These are phyloP conservation scores for Himalopsyche kuldschensis DNA, from an alignment of 2,888 invertebrate genomes.

Conservation along the genomic window DNA sequence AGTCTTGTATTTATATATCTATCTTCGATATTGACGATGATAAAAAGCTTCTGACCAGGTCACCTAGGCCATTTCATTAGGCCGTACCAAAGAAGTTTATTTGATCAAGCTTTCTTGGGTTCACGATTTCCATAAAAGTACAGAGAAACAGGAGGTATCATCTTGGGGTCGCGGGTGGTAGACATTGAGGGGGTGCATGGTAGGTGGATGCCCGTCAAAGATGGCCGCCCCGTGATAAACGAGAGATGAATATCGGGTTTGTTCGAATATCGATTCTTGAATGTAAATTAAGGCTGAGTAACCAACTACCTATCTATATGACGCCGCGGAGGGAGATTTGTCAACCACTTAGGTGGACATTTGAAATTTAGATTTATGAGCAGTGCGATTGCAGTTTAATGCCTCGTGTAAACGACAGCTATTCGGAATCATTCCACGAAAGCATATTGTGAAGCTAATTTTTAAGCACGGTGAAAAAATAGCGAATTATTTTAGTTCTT, in stretches of 20 bases:
- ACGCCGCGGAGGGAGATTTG: conserved; percentile 12
- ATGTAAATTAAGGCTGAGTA: conserved; percentile 27
- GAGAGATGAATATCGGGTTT: conserved; percentile 49
- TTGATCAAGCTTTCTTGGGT: not conserved
- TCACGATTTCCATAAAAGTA: conserved; percentile 23
- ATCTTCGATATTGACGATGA: too few species aligned
- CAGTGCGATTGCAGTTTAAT: conserved; percentile 19
- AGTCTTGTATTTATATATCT: too few species aligned
- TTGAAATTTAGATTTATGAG: conserved; percentile 36
- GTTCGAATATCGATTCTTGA: conserved; percentile 35
- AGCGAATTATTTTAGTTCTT: too few species aligned
- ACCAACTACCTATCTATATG: not conserved
- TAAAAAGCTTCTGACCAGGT: too few species aligned
- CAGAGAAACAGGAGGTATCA: conserved; percentile 41
- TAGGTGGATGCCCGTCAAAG: conserved; percentile 45
- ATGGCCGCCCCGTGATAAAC: conserved; percentile 63
- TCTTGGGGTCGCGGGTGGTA: conserved; percentile 49
- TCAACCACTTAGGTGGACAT: conserved; percentile 30
- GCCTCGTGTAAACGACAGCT: conserved; percentile 14
- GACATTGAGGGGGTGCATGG: conserved; percentile 55
- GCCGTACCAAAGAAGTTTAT: not conserved
- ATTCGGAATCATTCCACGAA: not conserved
- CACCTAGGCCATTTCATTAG: too few species aligned
- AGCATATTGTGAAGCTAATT: not conserved
- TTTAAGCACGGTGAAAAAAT: not conserved